These are phyloP conservation scores for Entomobrya multifasciata DNA, from an alignment of 2,888 invertebrate genomes.

Conservation along the genomic window DNA sequence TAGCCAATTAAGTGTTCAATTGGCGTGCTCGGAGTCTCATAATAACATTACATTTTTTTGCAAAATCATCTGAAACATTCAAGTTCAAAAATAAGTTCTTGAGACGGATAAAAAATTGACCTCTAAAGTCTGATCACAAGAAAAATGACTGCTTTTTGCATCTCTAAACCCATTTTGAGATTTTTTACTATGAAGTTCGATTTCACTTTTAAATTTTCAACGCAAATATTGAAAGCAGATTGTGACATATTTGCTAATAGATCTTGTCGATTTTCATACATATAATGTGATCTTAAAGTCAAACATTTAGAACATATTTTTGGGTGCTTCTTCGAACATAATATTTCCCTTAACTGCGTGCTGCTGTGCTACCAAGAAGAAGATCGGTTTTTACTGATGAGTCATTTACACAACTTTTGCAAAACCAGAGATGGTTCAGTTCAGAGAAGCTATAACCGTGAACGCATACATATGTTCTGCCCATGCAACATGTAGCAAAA, in stretches of 20 bases:
- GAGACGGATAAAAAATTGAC: background rate
- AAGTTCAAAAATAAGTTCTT: background rate
- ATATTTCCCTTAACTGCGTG: background rate
- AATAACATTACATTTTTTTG: background rate
- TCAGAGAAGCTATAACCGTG: background rate
- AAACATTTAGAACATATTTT: background rate
- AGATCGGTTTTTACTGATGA: constrained; percentile 1
- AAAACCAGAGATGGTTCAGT: background rate
- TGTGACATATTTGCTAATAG: no score
- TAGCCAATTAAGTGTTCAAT: no score
- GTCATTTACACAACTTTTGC: constrained; percentile 14
- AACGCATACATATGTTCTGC: background rate
- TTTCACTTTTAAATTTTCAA: no score
- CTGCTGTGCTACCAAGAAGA: background rate
- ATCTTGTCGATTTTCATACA: background rate
- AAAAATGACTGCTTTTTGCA: no score
- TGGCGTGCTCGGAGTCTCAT: no score
- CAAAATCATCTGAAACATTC: background rate
- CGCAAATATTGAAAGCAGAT: no score
- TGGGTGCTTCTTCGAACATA: background rate
- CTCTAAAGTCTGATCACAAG: background rate
- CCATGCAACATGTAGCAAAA: background rate
- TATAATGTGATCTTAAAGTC: background rate
- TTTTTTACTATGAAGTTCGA: no score
- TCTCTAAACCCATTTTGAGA: no score